Base-by-base conservation (phyloP, 2,797 vertebrate genomes). In the Sylvia borin region DNA sequence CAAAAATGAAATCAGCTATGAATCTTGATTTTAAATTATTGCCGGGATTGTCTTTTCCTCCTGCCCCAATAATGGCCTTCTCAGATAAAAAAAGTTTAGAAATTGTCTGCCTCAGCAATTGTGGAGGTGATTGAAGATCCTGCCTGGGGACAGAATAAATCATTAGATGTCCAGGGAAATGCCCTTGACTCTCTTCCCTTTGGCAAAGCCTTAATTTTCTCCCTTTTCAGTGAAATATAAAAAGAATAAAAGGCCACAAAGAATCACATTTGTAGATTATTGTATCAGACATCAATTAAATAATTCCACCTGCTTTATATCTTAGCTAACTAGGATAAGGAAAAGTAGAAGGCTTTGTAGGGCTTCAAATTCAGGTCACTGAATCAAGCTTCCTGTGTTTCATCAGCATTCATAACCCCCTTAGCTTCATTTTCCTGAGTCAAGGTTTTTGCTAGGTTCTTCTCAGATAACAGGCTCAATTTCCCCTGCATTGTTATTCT, bases 31-130 rank as follows among this genome's bases (percentile, higher is more conserved):
- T 75, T 47, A 87, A 75, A n/a, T 68, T 71, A 82, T 58, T 17
- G 9, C 36, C 19, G 5, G 9, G 57, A n/a, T 34, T 57, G 20
- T n/a, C 77, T 91, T 89, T 86, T 85, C 43, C 42, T 72, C 60
- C 55, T 78, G 55, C 24, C 26, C 27, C 40, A 76, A 31, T 74
- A 83, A 93, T 54, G n/a, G 47, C 60, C 75, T 93, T 85, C 77
- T 81, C 80, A 78, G 50, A 38, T 62, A 77, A 68, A 85, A 85
- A 79, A 57, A 50, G 25, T 62, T 88, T 62, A 70, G 89, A 87
- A 95, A 92, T 13, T 65, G 58, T 18, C 72, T 89, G 58, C 57
- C 45, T 95, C 88, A 92, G 94, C 92, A 96, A 25, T 64, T 51
- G 10, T 5, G 32, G 66, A 62, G 31, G 34, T 91, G 64, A 92